Conservation (phyloP, 1,140 invertebrate genomes). For the Pseudomyrmex cubaensis region DNA sequence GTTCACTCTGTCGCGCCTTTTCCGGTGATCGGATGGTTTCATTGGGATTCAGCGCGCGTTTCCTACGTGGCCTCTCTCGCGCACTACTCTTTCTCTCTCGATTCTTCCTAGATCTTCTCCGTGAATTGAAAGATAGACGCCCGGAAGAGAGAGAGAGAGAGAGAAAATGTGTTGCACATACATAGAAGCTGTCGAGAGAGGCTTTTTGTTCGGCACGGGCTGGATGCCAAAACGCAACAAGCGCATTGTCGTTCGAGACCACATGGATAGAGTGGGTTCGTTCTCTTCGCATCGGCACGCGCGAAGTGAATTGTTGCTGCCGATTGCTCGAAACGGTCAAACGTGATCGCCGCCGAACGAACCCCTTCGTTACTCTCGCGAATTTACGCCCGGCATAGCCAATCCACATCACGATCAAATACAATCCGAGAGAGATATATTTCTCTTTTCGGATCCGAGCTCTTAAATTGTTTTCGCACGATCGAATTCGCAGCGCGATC, state of each 20-base stretch:
- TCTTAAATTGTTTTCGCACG: not conserved
- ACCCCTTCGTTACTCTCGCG: conserved; percentile 5
- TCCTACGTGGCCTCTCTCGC: conserved; percentile 28
- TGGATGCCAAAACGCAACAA: conserved; percentile 69
- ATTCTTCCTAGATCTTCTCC: conserved; percentile 15
- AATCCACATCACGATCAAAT: not conserved
- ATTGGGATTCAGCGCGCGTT: conserved; percentile 57
- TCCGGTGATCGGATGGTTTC: conserved; percentile 40
- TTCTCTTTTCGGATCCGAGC: not conserved
- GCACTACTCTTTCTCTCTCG: not conserved
- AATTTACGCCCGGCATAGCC: not conserved
- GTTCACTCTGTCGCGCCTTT: conserved; percentile 22
- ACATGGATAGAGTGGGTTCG: not conserved
- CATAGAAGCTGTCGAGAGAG: not conserved
- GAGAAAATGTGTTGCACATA: not conserved
- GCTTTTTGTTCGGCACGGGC: conserved; percentile 27
- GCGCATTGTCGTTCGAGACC: conserved; percentile 33
- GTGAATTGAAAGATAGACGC: conserved; percentile 13
- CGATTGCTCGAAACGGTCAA: not conserved
- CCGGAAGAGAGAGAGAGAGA: not conserved
- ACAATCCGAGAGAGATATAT: not conserved
- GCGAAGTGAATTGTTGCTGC: conserved; percentile 36
- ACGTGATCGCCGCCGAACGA: conserved; percentile 21
- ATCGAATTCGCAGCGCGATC: no score
- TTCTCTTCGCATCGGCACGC: conserved; percentile 2